These are phyloP conservation scores for Montipora capitata DNA, from an alignment of 92 coral and sea anemone genomes.

Conservation along the genomic window DNA sequence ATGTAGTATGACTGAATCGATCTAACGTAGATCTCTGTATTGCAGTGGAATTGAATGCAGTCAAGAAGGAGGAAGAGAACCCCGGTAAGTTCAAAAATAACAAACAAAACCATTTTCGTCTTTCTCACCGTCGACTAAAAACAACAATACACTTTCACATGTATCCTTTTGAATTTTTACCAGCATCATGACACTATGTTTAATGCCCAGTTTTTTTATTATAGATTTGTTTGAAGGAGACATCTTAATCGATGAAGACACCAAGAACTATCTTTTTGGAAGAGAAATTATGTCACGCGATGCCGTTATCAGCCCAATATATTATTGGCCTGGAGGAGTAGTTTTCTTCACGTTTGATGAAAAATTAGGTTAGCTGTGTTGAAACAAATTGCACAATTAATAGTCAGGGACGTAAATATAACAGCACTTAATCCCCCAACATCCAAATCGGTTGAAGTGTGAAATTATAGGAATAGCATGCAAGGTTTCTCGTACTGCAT, in stretches of 20 bases:
- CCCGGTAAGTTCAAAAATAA: constrained; percentile 10
- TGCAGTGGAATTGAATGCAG: constrained; percentile 27
- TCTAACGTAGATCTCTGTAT: background rate
- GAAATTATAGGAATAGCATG: no score
- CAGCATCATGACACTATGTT: background rate
- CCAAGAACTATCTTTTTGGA: constrained; percentile 63
- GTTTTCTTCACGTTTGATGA: constrained; percentile 64
- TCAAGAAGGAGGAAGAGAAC: constrained; percentile 3
- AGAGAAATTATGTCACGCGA: constrained; percentile 78
- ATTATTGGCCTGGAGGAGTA: constrained; percentile 79
- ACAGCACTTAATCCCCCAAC: no score
- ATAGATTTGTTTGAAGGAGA: constrained; percentile 86
- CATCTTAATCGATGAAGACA: constrained; percentile 77
- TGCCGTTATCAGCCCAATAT: constrained; percentile 70
- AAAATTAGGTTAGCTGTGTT: constrained; percentile 52
- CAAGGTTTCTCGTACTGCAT: no score
- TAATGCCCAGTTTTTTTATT: background rate
- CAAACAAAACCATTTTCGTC: background rate
- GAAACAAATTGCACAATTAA: no score
- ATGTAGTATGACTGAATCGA: no score
- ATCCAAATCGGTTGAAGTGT: no score
- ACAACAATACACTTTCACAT: background rate
- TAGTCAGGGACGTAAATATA: no score
- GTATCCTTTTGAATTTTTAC: background rate
- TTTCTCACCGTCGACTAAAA: background rate